These are phyloP conservation scores for Metallyticus violacea DNA, from an alignment of 2,888 invertebrate species.

Conservation along the genomic window DNA sequence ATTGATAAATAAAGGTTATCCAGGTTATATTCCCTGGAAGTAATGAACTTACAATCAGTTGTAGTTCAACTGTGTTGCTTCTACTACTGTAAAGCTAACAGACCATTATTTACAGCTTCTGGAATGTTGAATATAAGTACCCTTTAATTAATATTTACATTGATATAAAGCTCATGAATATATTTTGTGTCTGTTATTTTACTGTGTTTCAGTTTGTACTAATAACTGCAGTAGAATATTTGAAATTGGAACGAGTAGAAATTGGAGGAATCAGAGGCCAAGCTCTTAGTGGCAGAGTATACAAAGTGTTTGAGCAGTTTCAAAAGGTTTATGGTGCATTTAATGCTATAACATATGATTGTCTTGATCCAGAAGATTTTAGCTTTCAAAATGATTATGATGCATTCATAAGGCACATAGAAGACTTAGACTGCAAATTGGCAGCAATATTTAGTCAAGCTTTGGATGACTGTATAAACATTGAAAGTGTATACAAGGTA, in stretches of 20 bases:
- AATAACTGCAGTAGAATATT: constrained; percentile 73
- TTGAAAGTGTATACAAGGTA: constrained; percentile 62
- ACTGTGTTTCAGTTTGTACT: constrained; percentile 58
- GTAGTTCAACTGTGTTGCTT: too few relatives aligned
- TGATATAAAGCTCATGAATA: not conserved
- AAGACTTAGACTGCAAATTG: constrained; percentile 73
- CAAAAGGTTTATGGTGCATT: constrained; percentile 47
- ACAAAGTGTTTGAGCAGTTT: constrained; percentile 40
- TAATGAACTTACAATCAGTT: too few relatives aligned
- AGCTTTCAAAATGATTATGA: constrained; percentile 64
- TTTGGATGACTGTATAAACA: constrained; percentile 73
- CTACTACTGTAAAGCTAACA: too few relatives aligned
- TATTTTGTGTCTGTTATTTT: not conserved
- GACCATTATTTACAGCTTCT: too few relatives aligned
- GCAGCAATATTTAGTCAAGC: constrained; percentile 78
- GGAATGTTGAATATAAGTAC: not conserved
- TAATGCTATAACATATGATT: constrained; percentile 64
- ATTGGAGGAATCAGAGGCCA: constrained; percentile 68
- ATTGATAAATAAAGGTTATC: too few relatives aligned
- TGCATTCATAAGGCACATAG: constrained; percentile 58
- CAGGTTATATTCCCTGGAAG: too few relatives aligned
- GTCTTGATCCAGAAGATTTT: constrained; percentile 65
- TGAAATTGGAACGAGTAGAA: constrained; percentile 83
- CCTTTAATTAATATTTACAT: not conserved
- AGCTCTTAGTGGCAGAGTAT: constrained; percentile 53